A percentile compares a stretch with the other conserved stretches of the same genome.
Conservation (phyloP, 2,888 invertebrate species). For the Oscheius onirici region DNA sequence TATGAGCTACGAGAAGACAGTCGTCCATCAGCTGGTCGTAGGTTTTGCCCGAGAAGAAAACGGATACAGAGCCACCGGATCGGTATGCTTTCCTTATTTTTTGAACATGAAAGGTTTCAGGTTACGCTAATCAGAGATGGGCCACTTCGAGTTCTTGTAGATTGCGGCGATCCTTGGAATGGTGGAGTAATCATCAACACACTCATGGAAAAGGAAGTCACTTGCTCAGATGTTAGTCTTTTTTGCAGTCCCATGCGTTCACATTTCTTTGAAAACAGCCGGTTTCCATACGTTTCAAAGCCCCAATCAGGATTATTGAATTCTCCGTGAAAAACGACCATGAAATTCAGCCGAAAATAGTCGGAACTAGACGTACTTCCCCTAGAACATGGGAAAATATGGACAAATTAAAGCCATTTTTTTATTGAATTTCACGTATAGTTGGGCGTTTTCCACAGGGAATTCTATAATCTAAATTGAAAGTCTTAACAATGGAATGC, state of each 20-base stretch:
- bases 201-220: conserved; percentile 3
- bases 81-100: background rate
- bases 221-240: conserved; percentile 14
- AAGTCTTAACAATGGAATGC: too few relatives aligned
- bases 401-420: too few relatives aligned
- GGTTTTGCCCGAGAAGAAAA: background rate
- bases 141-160: conserved; percentile 30
- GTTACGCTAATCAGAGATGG: conserved; percentile 33
- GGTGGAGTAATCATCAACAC: conserved; percentile 34
- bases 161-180: conserved; percentile 52
- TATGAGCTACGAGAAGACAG: background rate
- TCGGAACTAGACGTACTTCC: too few relatives aligned
- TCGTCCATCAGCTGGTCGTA: conserved; percentile 8
- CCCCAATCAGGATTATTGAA: background rate
- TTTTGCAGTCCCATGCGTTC: too few relatives aligned
- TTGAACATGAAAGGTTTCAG: background rate
- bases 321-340: too few relatives aligned
- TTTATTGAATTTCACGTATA: too few relatives aligned
- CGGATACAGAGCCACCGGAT: conserved; percentile 30
- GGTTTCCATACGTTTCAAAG: too few relatives aligned
- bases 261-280: too few relatives aligned
- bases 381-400: too few relatives aligned
- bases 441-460: too few relatives aligned
- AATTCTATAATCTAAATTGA: too few relatives aligned
- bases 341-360: too few relatives aligned